These are phyloP conservation scores for Zelostemma sp. DNA, from an alignment of 1,140 invertebrate species.

Conservation along the genomic window DNA sequence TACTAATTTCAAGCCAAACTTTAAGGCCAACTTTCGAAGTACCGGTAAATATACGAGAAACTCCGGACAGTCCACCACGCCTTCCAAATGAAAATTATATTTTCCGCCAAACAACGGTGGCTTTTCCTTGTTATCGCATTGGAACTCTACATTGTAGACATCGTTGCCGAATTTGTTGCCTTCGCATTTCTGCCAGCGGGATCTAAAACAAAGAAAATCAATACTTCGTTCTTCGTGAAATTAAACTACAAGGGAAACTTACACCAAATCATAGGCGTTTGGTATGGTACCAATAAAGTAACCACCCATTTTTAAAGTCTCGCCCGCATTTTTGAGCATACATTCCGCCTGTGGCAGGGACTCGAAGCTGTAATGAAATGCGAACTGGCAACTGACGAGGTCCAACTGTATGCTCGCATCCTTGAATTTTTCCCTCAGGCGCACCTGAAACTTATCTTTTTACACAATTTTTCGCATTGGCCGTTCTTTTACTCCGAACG, in stretches of 20 bases:
- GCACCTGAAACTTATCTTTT: conserved; percentile 69
- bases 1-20: conserved; percentile 81
- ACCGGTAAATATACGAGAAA: conserved; percentile 95
- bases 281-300: conserved; percentile 98
- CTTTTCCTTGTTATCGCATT: conserved; percentile 77
- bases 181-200: conserved; percentile 73
- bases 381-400: conserved; percentile 97
- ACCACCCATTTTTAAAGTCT: conserved; percentile 89
- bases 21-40: conserved; percentile 84
- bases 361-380: conserved; percentile 97
- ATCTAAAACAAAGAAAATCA: conserved; percentile 55
- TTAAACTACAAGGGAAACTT: conserved; percentile 52
- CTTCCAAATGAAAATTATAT: conserved; percentile 96
- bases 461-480: conserved; percentile 47
- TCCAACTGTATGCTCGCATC: conserved; percentile 86
- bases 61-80: conserved; percentile 98
- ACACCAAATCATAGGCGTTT: conserved; percentile 92
- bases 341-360: conserved; percentile 89
- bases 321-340: conserved; percentile 94
- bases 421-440: conserved; percentile 78
- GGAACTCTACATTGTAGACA: conserved; percentile 86
- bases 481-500: conserved; percentile 15
- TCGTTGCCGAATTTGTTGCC: conserved; percentile 87
- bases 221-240: too few relatives aligned
- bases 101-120: conserved; percentile 94